phyloP scores from a whole-genome alignment of 2,888 invertebrate species.

The Herminia tarsipennalis region DNA sequence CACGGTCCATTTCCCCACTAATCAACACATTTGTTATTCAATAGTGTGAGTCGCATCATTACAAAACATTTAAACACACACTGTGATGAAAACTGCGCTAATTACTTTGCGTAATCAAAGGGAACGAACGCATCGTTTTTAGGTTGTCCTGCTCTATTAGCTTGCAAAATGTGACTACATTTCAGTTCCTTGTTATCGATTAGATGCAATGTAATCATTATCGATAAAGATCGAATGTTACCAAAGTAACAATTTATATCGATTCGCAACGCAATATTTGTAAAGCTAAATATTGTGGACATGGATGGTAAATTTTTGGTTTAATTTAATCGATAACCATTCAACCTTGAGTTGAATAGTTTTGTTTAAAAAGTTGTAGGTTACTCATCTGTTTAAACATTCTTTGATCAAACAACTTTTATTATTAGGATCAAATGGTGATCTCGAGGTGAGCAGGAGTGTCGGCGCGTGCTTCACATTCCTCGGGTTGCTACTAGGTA shows the following conservation, averaged over 20 bases:
- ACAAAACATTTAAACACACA: slow-evolving; percentile 43
- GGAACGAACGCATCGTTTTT: slow-evolving; percentile 37
- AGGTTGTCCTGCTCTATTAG: slow-evolving; percentile 37
- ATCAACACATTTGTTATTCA: slow-evolving; percentile 27
- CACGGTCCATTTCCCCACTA: not conserved
- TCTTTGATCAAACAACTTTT: slow-evolving; percentile 59
- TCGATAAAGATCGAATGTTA: slow-evolving; percentile 23
- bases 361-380: slow-evolving; percentile 32
- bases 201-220: slow-evolving; percentile 15
- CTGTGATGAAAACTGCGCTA: slow-evolving; percentile 49
- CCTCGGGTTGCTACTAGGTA: slow-evolving; percentile 35
- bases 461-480: slow-evolving; percentile 50
- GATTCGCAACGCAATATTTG: slow-evolving; percentile 3
- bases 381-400: slow-evolving; percentile 53
- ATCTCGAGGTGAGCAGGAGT: slow-evolving; percentile 67
- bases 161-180: slow-evolving; percentile 26
- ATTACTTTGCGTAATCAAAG: slow-evolving; percentile 55
- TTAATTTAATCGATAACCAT: slow-evolving; percentile 1
- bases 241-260: slow-evolving; percentile 6
- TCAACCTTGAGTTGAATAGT: slow-evolving; percentile 35
- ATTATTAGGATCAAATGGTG: slow-evolving; percentile 57
- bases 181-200: slow-evolving; percentile 10
- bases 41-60: slow-evolving; percentile 30
- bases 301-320: not conserved
- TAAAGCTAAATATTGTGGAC: not conserved